Evolutionary conservation across 2,888 invertebrate species (phyloP), one percentile per base, ranked within the genome.

Genomic region (Cosmorhoe ocellata): DNA sequence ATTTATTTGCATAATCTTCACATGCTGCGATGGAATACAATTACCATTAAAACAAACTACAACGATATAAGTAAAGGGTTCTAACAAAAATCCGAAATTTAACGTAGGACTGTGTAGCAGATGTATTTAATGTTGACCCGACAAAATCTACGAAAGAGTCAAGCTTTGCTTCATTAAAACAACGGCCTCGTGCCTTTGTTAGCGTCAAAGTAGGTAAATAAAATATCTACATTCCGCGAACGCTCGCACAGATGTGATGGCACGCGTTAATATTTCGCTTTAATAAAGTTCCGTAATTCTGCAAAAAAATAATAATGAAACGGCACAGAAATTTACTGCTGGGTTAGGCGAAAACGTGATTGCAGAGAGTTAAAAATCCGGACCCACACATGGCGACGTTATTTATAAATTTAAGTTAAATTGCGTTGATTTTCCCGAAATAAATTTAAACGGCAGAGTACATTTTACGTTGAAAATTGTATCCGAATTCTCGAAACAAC

Each of bases 41-140:
- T 61, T 67, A 69, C 65, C 66, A 70, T 71, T 73, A 69, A 73
- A 74, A 72, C 69, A 71, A 75, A 74, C 68, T 73, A 70, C 69
- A 58, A 64, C 61, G 63, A 65, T 68, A 65, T 68, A 66, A 67
- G 67, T 69, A 68, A 69, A 76, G 71, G 66, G 70, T 64, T 66
- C 67, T 66, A 56, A 66, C 70, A 74, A 74, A 74, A 75, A 76
- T 67, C 64, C 64, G 64, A 69, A 77, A 72, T 67, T 63, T 76
- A 71, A 64, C 66, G 71, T 68, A 64, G 73, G 71, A 81, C 80
- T 74, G 76, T 75, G 84, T 77, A 79, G 71, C 88, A 86, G 84
- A 86, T 88, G 89, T 83, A 81, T 81, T 85, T 86, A 86, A 90
- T 84, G 84, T 84, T 81, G 81, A 82, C 78, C 85, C 83, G 71